These are phyloP conservation scores for Eumerus sabulonum DNA, from an alignment of 2,888 invertebrate genomes.

Conservation along the genomic window DNA sequence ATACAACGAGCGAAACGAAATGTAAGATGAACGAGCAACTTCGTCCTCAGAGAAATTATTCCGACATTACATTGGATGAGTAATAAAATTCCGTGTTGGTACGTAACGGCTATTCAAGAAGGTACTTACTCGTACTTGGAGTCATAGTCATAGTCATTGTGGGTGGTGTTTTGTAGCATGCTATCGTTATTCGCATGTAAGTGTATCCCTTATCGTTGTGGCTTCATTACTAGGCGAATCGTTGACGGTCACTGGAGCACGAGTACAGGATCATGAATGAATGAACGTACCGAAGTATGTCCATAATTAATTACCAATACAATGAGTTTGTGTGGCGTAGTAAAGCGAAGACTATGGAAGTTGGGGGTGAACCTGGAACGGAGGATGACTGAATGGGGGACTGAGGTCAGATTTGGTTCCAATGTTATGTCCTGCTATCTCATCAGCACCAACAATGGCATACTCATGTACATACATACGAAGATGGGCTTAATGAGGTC, in stretches of 20 bases:
- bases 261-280: neutral
- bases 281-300: slow-evolving; percentile 25
- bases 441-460: too few relatives aligned
- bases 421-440: too few relatives aligned
- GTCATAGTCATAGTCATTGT: neutral
- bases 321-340: slow-evolving; percentile 39
- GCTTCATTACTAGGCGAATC: slow-evolving; percentile 38
- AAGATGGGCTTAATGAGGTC: too few relatives aligned
- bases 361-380: too few relatives aligned
- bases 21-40: slow-evolving; percentile 27
- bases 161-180: slow-evolving; percentile 9
- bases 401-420: too few relatives aligned
- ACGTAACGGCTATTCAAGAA: slow-evolving; percentile 24
- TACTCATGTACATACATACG: too few relatives aligned
- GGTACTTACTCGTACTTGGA: neutral
- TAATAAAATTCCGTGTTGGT: slow-evolving; percentile 47
- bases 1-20: neutral
- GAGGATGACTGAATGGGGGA: too few relatives aligned
- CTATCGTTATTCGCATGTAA: slow-evolving; percentile 26
- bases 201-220: slow-evolving; percentile 10
- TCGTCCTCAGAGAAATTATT: slow-evolving; percentile 62
- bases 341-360: too few relatives aligned
- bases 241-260: neutral
- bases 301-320: slow-evolving; percentile 56
- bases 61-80: slow-evolving; percentile 45